These are phyloP conservation scores for Caenorhabditis sp. DNA, from an alignment of 2,888 invertebrate genomes.

Conservation along the genomic window DNA sequence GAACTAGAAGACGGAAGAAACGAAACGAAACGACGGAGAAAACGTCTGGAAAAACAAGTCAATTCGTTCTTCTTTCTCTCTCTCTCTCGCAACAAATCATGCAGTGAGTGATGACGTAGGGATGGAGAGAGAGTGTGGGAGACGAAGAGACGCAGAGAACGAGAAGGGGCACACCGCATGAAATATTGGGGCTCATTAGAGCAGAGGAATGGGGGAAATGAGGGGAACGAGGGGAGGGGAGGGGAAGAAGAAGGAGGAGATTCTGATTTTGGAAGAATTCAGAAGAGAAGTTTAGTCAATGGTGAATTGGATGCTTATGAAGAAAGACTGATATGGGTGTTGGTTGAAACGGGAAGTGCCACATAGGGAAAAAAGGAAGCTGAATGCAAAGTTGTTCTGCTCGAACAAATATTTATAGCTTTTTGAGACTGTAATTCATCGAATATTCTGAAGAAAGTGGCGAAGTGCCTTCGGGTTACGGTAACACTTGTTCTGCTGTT, in stretches of 20 bases:
- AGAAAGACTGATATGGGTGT: too few species aligned
- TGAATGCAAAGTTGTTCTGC: too few species aligned
- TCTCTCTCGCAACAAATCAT: conserved; percentile 29
- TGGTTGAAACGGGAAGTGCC: too few species aligned
- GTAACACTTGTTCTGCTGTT: too few species aligned
- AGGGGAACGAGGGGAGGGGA: not conserved
- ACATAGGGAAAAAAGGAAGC: too few species aligned
- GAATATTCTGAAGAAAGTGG: too few species aligned
- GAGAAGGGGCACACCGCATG: conserved; percentile 1
- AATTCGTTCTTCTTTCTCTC: conserved; percentile 14
- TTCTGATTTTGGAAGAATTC: not conserved
- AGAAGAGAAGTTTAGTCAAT: not conserved
- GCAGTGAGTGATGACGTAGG: conserved; percentile 6
- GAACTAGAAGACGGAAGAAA: too few species aligned
- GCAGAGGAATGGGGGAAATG: not conserved
- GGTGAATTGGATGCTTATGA: too few species aligned
- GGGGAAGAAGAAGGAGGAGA: not conserved
- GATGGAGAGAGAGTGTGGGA: not conserved
- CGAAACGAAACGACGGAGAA: too few species aligned
- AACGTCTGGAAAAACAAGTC: conserved; percentile 39
- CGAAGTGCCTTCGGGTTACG: too few species aligned
- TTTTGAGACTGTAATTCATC: too few species aligned
- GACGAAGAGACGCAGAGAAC: conserved; percentile 14
- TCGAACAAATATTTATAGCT: too few species aligned
- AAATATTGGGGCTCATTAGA: conserved; percentile 30